A percentile compares a stretch with the other conserved stretches of the same genome.
These are phyloP conservation scores for Microhierax caerulescens DNA, from an alignment of 2,797 vertebrate species.

Conservation along the genomic window DNA sequence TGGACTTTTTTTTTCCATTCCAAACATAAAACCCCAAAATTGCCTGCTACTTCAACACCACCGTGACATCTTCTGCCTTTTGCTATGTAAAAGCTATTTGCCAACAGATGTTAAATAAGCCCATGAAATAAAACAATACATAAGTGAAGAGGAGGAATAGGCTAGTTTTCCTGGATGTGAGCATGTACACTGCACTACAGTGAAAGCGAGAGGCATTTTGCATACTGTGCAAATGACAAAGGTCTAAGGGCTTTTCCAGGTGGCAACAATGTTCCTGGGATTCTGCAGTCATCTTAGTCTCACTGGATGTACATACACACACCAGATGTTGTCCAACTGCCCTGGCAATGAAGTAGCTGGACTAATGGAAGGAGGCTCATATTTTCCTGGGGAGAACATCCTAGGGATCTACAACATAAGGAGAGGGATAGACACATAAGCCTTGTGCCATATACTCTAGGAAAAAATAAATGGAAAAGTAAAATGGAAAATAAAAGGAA, in stretches of 20 bases:
- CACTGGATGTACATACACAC: not conserved
- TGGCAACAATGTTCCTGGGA: not conserved
- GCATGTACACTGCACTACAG: rapidly evolving
- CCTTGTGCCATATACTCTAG: rapidly evolving
- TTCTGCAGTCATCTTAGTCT: not conserved
- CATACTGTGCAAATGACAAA: not conserved
- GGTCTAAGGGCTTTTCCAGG: not conserved
- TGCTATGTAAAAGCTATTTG: slow-evolving; percentile 45
- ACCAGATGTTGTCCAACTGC: not conserved
- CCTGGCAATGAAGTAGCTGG: not conserved
- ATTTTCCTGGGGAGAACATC: not conserved
- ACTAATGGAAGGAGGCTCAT: not conserved
- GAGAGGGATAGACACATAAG: not conserved
- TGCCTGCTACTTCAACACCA: not conserved
- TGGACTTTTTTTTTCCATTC: slow-evolving; percentile 5
- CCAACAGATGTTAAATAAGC: slow-evolving; percentile 11
- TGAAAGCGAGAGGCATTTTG: not conserved
- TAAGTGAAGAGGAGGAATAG: not conserved
- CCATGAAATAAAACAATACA: not conserved
- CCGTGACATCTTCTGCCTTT: not conserved
- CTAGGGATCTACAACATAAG: not conserved
- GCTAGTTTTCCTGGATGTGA: not conserved
- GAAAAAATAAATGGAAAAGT: not conserved
- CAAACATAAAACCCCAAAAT: slow-evolving; percentile 50
- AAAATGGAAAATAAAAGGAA: too few species aligned